Base-by-base conservation (phyloP, 2,888 invertebrate genomes). In the Cantharis flavilabris region DNA sequence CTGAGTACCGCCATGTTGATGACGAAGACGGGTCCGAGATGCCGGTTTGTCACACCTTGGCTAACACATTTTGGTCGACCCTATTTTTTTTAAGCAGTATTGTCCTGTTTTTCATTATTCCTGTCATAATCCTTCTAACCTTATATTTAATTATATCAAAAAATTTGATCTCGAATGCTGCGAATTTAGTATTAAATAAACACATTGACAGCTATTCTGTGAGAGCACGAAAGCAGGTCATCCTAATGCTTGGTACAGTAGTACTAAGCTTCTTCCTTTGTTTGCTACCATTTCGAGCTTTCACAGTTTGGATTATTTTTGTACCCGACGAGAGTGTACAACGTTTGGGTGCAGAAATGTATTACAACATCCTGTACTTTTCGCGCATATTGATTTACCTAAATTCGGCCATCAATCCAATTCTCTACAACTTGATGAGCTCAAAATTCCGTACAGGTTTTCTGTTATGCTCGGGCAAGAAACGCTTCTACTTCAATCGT, bases 371-470 rank as follows among this genome's bases (percentile, higher is more conserved):
- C 70, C 88, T 97, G 33, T 96, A 95, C 87, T 95, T 96, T 86
- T 94, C 95, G 80, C 91, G 97, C 81, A 93, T 96, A 70, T 95
- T 97, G 94, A 89, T 96, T 72, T 97, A 97, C 85, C 90, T 97
- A 79, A 97, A 97, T 88, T 97, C 97, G 3, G 97, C 96, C 63
- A 92, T 96, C 81, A 97, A 97, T 88, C 97, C 97, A 0, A 94
- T 97, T 82, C 89, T 97, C n/a, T 97, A 97, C 87, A 97, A 97
- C 87, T 89, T 97, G 80, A 96, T 97, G 94, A 96, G 96, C 64
- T 95, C 96, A 3, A 97, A 96, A 89, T 97, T 97, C 86, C 92
- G 97, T 3, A 91, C 93, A 75, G 96, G 95, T 0, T 96, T 96
- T 84, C 90, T 93, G 75, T 90, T 95, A 0, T 94, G 93, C 84